Percentiles rank a stretch among this genome's conserved stretches.
phyloP scores from a whole-genome alignment of 2,113 vertebrate species.

The Corydoras sp. region DNA sequence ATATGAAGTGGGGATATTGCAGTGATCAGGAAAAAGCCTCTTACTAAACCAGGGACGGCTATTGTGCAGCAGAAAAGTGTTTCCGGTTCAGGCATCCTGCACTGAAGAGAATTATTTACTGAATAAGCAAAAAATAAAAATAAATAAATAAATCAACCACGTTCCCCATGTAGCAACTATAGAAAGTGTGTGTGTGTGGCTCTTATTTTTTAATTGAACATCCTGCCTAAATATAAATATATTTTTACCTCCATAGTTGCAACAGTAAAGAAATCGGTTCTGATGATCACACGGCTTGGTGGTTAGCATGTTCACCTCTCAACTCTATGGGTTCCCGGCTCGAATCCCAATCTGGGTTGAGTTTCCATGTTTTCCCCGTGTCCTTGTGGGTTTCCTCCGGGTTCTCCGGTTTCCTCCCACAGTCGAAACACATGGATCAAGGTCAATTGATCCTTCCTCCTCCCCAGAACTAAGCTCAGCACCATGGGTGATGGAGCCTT shows the following conservation, averaged over 20 bases:
- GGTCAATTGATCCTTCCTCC: no score
- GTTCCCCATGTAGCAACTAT: slow-evolving; percentile 25
- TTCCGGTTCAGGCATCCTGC: slow-evolving; percentile 26
- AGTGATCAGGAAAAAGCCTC: slow-evolving; percentile 25
- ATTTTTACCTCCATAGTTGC: slow-evolving; percentile 5
- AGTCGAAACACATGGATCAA: no score
- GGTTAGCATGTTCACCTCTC: no score
- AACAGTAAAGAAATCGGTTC: background rate
- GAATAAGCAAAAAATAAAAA: slow-evolving; percentile 8
- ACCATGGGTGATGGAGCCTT: no score
- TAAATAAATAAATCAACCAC: background rate
- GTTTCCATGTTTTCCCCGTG: no score
- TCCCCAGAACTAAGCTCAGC: no score
- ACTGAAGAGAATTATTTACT: slow-evolving; percentile 21
- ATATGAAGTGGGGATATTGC: slow-evolving; percentile 22
- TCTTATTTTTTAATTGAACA: slow-evolving; percentile 19
- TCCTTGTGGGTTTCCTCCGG: no score
- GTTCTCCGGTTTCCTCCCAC: no score
- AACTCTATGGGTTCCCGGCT: no score
- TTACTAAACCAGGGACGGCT: slow-evolving; percentile 33
- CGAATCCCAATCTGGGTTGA: no score
- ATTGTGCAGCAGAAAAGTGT: slow-evolving; percentile 21
- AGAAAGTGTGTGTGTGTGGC: background rate
- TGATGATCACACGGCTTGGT: background rate
- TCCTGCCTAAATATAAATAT: slow-evolving; percentile 5